Percentiles rank a stretch among this genome's conserved stretches.
Evolutionary conservation across 2,888 invertebrate species (phyloP).

Genomic region (Andrena bicolor): DNA sequence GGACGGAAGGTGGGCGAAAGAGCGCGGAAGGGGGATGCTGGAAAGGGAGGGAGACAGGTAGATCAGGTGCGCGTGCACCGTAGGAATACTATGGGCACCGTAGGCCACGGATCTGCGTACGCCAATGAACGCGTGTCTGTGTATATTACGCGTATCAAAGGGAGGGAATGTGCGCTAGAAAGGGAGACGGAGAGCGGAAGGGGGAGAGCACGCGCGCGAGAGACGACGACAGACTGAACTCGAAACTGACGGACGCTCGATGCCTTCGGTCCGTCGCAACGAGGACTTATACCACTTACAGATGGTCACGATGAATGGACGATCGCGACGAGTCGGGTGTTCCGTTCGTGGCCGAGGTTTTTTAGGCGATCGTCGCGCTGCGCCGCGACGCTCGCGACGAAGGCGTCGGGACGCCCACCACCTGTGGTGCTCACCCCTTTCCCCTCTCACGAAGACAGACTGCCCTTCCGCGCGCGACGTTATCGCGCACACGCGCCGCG

Average conservation of each 20-base stretch:
- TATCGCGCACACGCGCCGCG: conserved; percentile 45
- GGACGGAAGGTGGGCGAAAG: conserved; percentile 31
- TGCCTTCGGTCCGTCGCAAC: conserved; percentile 13
- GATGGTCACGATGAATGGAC: conserved; percentile 2
- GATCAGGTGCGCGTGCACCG: conserved; percentile 48
- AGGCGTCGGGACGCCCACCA: conserved; percentile 67
- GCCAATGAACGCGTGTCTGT: too few species aligned
- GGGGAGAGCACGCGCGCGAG: conserved; percentile 22
- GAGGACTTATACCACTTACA: conserved; percentile 6
- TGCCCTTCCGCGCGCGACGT: conserved; percentile 30
- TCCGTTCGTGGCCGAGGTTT: conserved; percentile 34
- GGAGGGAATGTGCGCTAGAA: not conserved
- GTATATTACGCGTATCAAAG: too few species aligned
- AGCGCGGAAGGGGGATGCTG: conserved; percentile 41
- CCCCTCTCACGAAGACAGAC: conserved; percentile 8
- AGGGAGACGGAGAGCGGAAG: conserved; percentile 2
- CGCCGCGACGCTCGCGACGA: conserved; percentile 60
- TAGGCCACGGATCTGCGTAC: not conserved
- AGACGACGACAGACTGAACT: conserved; percentile 32
- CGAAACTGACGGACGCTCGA: conserved; percentile 33
- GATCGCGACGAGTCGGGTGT: conserved; percentile 38
- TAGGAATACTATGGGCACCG: conserved; percentile 46
- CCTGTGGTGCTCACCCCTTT: conserved; percentile 65
- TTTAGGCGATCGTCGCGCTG: conserved; percentile 53
- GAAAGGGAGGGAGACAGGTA: conserved; percentile 48